Conservation (phyloP, 2,113 vertebrate genomes). For the Labeo rohita region DNA sequence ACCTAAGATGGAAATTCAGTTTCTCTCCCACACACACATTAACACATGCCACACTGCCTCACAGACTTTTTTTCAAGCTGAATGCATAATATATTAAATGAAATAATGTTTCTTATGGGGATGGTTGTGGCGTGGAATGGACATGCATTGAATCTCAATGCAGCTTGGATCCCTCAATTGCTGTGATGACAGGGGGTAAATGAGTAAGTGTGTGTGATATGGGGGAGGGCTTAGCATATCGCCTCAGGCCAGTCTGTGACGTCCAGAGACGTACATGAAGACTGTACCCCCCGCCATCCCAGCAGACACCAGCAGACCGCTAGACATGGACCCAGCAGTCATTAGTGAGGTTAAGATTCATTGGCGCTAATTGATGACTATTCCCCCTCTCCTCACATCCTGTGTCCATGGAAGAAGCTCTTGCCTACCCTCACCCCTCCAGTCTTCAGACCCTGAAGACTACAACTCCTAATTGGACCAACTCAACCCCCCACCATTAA, state of each 20-base stretch:
- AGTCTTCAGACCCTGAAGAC: constrained; percentile 45
- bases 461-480: constrained; percentile 53
- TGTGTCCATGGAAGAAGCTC: constrained; percentile 36
- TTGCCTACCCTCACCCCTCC: constrained; percentile 39
- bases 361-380: constrained; percentile 59
- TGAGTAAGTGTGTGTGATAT: constrained; percentile 71
- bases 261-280: constrained; percentile 64
- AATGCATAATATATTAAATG: constrained; percentile 84
- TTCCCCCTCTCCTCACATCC: constrained; percentile 50
- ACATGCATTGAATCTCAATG: constrained; percentile 78
- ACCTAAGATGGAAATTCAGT: constrained; percentile 68
- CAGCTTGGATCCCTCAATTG: constrained; percentile 72
- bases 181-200: constrained; percentile 80
- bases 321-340: constrained; percentile 50
- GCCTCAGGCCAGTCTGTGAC: constrained; percentile 71
- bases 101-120: constrained; percentile 82
- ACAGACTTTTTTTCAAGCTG: constrained; percentile 65
- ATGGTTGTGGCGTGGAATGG: constrained; percentile 72
- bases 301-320: constrained; percentile 20
- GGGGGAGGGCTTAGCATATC: constrained; percentile 55
- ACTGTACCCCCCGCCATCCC: constrained; percentile 32
- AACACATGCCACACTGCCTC: constrained; percentile 40
- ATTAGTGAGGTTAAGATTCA: constrained; percentile 64
- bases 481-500: constrained; percentile 53
- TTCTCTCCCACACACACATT: constrained; percentile 62